A percentile compares a stretch with the other conserved stretches of the same genome.
phyloP scores from a whole-genome alignment of 2,888 invertebrate species.

The Pammene aurita region DNA sequence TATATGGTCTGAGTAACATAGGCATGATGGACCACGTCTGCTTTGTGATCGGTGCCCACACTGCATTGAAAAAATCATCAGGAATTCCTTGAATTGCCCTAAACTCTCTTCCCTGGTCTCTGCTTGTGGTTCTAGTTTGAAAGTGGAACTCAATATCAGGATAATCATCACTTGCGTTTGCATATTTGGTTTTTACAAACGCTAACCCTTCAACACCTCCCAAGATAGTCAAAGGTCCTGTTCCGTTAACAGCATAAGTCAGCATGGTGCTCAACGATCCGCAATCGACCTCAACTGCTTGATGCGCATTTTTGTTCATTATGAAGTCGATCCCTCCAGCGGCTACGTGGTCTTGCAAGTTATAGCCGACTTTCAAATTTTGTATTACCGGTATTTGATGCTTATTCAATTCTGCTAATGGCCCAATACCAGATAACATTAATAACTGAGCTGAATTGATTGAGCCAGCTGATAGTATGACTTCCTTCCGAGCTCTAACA shows the following conservation, averaged over 20 bases:
- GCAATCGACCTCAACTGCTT: constrained; percentile 56
- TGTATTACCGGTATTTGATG: constrained; percentile 91
- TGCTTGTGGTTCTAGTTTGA: constrained; percentile 92
- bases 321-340: constrained; percentile 93
- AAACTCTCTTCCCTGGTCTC: constrained; percentile 92
- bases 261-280: constrained; percentile 87
- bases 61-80: constrained; percentile 88
- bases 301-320: constrained; percentile 89
- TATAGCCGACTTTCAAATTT: constrained; percentile 92
- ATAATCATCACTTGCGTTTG: constrained; percentile 90
- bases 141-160: constrained; percentile 96
- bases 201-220: constrained; percentile 96
- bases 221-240: constrained; percentile 92
- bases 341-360: constrained; percentile 95
- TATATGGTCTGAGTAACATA: constrained; percentile 92
- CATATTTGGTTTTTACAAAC: constrained; percentile 94
- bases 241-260: constrained; percentile 92
- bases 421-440: constrained; percentile 96
- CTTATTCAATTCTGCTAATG: constrained; percentile 86
- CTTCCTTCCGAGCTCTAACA: constrained; percentile 91
- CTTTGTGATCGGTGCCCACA: constrained; percentile 89
- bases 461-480: constrained; percentile 95
- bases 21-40: constrained; percentile 94
- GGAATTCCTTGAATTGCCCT: constrained; percentile 90
- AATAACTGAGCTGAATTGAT: constrained; percentile 96